These are phyloP conservation scores for Platypus cylindrus DNA, from an alignment of 2,888 invertebrate species.

Conservation along the genomic window DNA sequence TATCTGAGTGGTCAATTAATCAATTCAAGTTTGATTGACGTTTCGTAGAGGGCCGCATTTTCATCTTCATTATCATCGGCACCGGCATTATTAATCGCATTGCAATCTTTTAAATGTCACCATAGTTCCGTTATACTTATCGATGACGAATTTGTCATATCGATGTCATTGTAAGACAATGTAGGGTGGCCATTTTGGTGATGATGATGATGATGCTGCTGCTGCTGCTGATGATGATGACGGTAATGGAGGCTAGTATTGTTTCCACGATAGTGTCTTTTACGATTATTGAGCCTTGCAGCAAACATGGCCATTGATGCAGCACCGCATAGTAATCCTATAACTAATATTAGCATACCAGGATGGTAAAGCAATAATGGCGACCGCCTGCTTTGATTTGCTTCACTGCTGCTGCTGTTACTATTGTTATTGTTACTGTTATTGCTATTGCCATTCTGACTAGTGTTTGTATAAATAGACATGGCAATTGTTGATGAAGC, in stretches of 20 bases:
- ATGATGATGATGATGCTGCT: too few relatives aligned
- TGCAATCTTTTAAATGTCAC: conserved; percentile 40
- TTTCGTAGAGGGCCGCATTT: conserved; percentile 31
- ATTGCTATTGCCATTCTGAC: too few relatives aligned
- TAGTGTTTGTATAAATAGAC: conserved; percentile 27
- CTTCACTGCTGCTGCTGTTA: too few relatives aligned
- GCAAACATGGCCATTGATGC: conserved; percentile 39
- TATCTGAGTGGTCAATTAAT: too few relatives aligned
- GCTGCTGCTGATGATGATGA: too few relatives aligned
- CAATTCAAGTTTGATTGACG: too few relatives aligned
- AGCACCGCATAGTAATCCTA: conserved; percentile 43
- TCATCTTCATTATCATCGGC: conserved; percentile 30
- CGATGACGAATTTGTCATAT: conserved; percentile 39
- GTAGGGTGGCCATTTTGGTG: too few relatives aligned
- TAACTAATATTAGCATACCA: conserved; percentile 44
- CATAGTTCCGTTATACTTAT: conserved; percentile 55
- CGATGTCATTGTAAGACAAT: conserved; percentile 38
- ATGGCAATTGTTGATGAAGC: conserved; percentile 18
- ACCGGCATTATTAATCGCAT: conserved; percentile 34
- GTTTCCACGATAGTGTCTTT: conserved; percentile 23
- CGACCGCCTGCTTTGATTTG: conserved; percentile 18
- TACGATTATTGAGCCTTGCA: conserved; percentile 32
- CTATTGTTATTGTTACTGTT: too few relatives aligned
- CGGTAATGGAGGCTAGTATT: too few relatives aligned
- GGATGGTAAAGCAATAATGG: conserved; percentile 42